Evolutionary conservation across 2,888 invertebrate genomes (phyloP), one percentile per base, ranked within the genome.

Genomic region (Arctia plantaginis): DNA sequence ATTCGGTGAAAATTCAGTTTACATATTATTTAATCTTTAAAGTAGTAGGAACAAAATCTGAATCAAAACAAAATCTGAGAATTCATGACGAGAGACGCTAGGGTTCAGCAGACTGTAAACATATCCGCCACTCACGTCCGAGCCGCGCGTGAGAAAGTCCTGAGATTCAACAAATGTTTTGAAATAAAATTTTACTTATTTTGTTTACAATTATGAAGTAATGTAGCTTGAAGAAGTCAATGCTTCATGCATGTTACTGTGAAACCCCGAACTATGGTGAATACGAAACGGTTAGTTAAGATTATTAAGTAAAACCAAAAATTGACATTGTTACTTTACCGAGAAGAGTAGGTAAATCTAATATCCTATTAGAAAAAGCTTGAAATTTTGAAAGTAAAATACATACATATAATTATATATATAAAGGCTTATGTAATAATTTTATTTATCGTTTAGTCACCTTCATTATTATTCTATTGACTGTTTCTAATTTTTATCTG

Each of bases 41-140:
- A 44, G 44, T 67, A 30, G 33, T 33, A 66, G 35, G 51, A 74
- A 68, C 68, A 65, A 51, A 64, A 62, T 71, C 33, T 41, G 41
- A 80, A 83, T 77, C 77, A 82, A 77, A 82, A 79, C 70, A 82
- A 77, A 80, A 80, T 79, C 76, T 75, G 39, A 70, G 66, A 68
- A 64, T 66, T 72, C 71, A 70, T 74, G 68, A 83, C 65, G 73
- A 65, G 20, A 64, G 69, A 72, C 71, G 69, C 76, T 44, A 62
- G 65, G 70, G 72, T 67, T 64, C 76, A 71, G 69, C 72, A 77
- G 75, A 73, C 79, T 79, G 77, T 82, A 73, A 83, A 77, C 80
- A 75, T 82, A 83, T 79, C 85, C 84, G 82, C 82, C 82, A 79
- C 85, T 76, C 82, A 84, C 82, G 76, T 83, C 80, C 83, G 78